Conservation (phyloP, 2,113 vertebrate genomes). For the Xiphorhynchus elegans region DNA sequence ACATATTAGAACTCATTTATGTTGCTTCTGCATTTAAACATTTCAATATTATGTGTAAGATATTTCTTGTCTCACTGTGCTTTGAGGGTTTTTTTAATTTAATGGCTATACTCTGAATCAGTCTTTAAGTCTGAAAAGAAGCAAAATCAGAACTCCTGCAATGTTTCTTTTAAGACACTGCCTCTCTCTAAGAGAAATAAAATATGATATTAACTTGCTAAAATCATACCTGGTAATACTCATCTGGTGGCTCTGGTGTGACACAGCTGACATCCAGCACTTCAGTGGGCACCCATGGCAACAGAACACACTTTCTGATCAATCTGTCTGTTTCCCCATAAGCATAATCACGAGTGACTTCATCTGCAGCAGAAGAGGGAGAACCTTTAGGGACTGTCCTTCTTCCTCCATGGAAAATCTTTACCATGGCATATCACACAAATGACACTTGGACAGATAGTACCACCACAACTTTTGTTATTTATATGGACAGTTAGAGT, state of each 20-base stretch:
- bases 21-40: not conserved
- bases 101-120: not conserved
- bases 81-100: not conserved
- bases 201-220: not conserved
- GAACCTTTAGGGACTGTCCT: not conserved
- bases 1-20: not conserved
- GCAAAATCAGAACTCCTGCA: not conserved
- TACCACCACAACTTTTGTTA: not conserved
- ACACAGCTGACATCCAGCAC: slow-evolving; percentile 72
- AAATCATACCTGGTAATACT: slow-evolving; percentile 86
- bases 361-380: slow-evolving; percentile 78
- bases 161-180: not conserved
- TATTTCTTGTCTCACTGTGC: not conserved
- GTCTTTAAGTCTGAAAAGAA: not conserved
- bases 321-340: slow-evolving; percentile 84
- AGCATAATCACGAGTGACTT: slow-evolving; percentile 91
- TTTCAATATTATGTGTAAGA: not conserved
- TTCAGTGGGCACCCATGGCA: slow-evolving; percentile 85
- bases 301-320: slow-evolving; percentile 84
- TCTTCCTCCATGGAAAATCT: not conserved
- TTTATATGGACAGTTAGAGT: not conserved
- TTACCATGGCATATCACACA: not conserved
- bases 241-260: slow-evolving; percentile 81
- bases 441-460: not conserved
- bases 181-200: not conserved